Evolutionary conservation across 2,113 vertebrate genomes (phyloP).

Genomic region (Aramus guarauna): DNA sequence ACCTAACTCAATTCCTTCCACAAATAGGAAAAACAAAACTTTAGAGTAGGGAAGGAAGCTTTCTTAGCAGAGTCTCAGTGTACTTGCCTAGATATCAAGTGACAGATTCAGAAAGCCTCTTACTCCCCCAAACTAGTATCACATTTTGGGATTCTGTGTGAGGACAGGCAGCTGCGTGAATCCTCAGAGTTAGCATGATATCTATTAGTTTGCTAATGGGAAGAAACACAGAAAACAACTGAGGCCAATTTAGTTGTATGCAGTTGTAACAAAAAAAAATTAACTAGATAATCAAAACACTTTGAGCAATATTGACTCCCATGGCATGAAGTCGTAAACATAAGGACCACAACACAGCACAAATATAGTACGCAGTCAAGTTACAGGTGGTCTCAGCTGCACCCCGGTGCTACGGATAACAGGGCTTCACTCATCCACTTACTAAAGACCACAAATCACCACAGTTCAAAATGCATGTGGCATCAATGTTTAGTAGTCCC

Average conservation of each 20-base stretch:
- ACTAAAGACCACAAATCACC: background rate
- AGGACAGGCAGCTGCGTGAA: background rate
- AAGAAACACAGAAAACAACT: background rate
- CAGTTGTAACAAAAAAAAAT: background rate
- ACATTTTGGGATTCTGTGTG: background rate
- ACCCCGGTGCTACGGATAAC: no score
- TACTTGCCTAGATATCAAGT: background rate
- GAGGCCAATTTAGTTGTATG: background rate
- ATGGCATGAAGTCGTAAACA: background rate
- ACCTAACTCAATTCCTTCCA: background rate
- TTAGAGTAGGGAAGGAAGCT: background rate
- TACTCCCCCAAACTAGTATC: background rate
- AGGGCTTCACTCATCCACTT: background rate
- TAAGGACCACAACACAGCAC: background rate
- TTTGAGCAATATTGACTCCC: background rate
- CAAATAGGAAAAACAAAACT: background rate
- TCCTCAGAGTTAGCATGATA: no score
- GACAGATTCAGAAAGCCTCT: background rate
- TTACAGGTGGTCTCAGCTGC: background rate
- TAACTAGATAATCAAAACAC: background rate
- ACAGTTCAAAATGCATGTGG: background rate
- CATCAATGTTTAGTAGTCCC: background rate
- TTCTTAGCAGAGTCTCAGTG: background rate
- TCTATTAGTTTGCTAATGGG: no score
- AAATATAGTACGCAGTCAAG: background rate